Conservation (phyloP, 2,797 vertebrate genomes). For the Centroberyx gerrardi region DNA sequence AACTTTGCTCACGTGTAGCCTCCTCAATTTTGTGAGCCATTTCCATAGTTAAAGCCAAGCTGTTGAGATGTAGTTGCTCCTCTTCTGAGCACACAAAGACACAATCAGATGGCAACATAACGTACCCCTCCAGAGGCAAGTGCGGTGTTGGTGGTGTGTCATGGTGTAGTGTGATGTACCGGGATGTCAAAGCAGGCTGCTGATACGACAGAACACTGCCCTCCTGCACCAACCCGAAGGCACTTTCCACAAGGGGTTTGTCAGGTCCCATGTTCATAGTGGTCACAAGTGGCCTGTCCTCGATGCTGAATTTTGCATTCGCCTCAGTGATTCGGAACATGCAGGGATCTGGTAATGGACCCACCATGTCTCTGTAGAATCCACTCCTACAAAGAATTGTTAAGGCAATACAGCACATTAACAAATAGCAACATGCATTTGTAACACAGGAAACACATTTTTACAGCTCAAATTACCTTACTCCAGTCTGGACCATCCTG, state of each 20-base stretch:
- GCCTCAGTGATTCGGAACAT: neutral
- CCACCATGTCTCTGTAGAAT: conserved; percentile 26
- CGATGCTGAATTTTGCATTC: conserved; percentile 6
- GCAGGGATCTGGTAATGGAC: conserved; percentile 23
- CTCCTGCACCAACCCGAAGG: conserved; percentile 18
- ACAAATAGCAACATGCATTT: neutral
- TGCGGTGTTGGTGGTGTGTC: conserved; percentile 9
- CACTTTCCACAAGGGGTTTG: conserved; percentile 10
- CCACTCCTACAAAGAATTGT: conserved; percentile 23
- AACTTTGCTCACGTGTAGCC: conserved; percentile 7
- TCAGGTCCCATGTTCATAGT: conserved; percentile 21
- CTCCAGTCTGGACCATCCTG: conserved; percentile 6
- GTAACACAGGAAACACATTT: neutral
- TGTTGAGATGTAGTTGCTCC: conserved; percentile 15
- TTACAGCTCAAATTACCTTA: neutral
- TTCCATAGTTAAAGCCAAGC: conserved; percentile 1
- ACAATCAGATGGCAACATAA: conserved; percentile 22
- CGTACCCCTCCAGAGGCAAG: conserved; percentile 16
- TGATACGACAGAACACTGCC: conserved; percentile 10
- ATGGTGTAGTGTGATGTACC: conserved; percentile 15
- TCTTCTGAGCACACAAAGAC: conserved; percentile 13
- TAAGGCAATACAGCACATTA: conserved; percentile 4
- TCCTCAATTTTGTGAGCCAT: conserved; percentile 12
- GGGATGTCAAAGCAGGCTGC: conserved; percentile 10
- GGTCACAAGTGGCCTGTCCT: conserved; percentile 23